These are phyloP conservation scores for Callorhinus ursinus DNA, from an alignment of 2,113 vertebrate species.

Conservation along the genomic window DNA sequence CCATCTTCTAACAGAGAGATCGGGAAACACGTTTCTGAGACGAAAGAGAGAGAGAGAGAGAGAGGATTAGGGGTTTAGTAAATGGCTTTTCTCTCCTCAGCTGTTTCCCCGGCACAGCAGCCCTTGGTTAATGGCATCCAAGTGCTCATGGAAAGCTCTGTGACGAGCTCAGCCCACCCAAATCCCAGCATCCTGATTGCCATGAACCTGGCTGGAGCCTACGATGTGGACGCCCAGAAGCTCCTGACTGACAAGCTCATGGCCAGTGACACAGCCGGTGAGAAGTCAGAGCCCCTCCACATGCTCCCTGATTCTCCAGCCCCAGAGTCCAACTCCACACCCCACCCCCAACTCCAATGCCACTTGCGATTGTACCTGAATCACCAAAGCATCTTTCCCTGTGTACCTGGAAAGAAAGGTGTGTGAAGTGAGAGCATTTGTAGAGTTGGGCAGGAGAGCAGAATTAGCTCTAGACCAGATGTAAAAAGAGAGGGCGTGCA, in stretches of 20 bases:
- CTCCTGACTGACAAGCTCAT: constrained; percentile 71
- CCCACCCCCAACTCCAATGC: rapidly evolving
- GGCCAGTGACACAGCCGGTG: constrained; percentile 9
- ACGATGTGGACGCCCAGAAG: rapidly evolving
- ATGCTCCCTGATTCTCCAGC: neutral
- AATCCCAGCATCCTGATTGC: constrained; percentile 86
- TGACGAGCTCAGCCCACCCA: rapidly evolving
- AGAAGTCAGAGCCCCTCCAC: neutral
- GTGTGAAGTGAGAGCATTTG: no score
- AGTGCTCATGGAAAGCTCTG: constrained; percentile 63
- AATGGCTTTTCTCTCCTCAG: constrained; percentile 67
- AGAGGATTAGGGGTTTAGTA: no score
- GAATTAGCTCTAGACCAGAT: neutral
- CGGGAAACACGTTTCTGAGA: neutral
- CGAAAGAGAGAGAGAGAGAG: no score
- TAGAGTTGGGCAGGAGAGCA: neutral
- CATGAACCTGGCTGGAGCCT: constrained; percentile 78
- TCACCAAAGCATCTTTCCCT: neutral
- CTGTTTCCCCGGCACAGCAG: neutral
- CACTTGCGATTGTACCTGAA: neutral
- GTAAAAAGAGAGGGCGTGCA: neutral
- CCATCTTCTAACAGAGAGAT: neutral
- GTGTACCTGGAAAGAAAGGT: neutral
- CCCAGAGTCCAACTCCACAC: neutral
- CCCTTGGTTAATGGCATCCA: constrained; percentile 44